Evolutionary conservation across 2,113 vertebrate species (phyloP), one percentile per base, ranked within the genome.

Genomic region (Caretta caretta): DNA sequence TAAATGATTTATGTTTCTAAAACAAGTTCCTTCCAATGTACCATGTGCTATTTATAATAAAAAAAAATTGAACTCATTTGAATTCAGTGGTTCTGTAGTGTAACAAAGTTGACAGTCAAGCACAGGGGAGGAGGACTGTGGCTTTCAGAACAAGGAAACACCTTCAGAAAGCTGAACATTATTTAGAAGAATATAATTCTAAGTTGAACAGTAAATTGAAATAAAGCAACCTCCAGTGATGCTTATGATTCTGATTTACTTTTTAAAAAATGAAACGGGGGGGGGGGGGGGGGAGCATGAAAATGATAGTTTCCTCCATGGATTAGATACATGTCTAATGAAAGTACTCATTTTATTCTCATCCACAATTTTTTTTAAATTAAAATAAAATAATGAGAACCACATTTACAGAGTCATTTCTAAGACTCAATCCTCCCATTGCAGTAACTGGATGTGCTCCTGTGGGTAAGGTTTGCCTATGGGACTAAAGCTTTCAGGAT

Each of bases 1-100:
- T 96, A 86, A 95, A 96, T 94, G 93, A 96, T 95, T 94, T 95
- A 97, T 83, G 72, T 72, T 90, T 94, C 95, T 94, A 96, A 96
- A 97, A 98, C 96, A 95, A 94, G 62, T 72, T 51, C 83, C 20
- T 87, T 90, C 90, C 86, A 72, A 69, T 83, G 69, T 79, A 93
- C 80, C 93, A 83, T 87, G 85, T 62, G 79, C 89, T 97, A 79
- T 93, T 96, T 94, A 65, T 57, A 93, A 84, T 90, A 59, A n/a
- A 92, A 83, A 93, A 96, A 95, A 96, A 78, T 49, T 81, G 78
- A 50, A 97, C 93, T 90, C 86, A 96, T 51, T 35, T 72, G 87
- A 87, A 84, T 79, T 85, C 56, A 46, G 49, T 42, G 87, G 19
- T 83, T 92, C 69, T 81, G 51, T 65, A 69, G 76, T 50, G 86